Base-by-base conservation (phyloP, 2,888 invertebrate genomes). In the Cistogaster globosa region DNA sequence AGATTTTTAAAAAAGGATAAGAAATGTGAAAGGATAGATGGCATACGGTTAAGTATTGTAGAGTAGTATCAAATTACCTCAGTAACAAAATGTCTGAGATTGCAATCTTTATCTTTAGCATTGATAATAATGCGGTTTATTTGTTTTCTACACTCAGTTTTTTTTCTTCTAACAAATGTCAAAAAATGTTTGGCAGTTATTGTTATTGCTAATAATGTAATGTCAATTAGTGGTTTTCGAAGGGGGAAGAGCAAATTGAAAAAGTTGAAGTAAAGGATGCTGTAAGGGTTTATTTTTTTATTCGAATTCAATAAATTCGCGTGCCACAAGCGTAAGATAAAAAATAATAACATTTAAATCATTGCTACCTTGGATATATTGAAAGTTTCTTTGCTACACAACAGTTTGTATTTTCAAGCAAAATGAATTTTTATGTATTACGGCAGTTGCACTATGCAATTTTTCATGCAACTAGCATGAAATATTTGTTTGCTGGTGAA, bases 21-120 rank as follows among this genome's bases (percentile, higher is more conserved):
- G 76, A 42, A 53, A 58, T 72, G 63, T 36, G 53, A 77, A 78
- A 79, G 65, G 69, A 71, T 11, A 58, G 65, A 75, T 42, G 20
- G 16, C 38, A 55, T 55, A 71, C 16, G 62, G 32, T 77, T 62
- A 76, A 71, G 45, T 26, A 48, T 32, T 67, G 38, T 45, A 67
- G 32, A 48, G 51, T 65, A 22, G 62, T 85, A 85, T 85, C 85
- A 82, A 71, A 79, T 85, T 85, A 78, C 85, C 55, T n/a, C 68
- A 71, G 69, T 51, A 85, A 85, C 51, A 75, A 71, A 80, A 67
- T 65, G 62, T 65, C 48, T 65, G 9, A 82, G 85, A 85, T 85
- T 85, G 82, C 85, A 85, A 85, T 79, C 78, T 60, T 71, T 69
- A 60, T 16, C 69, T 65, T 78, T 69, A 8, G 2, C 67, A 65